These are phyloP conservation scores for Macropus fuliginosus DNA, from an alignment of 2,797 vertebrate species.

Conservation along the genomic window DNA sequence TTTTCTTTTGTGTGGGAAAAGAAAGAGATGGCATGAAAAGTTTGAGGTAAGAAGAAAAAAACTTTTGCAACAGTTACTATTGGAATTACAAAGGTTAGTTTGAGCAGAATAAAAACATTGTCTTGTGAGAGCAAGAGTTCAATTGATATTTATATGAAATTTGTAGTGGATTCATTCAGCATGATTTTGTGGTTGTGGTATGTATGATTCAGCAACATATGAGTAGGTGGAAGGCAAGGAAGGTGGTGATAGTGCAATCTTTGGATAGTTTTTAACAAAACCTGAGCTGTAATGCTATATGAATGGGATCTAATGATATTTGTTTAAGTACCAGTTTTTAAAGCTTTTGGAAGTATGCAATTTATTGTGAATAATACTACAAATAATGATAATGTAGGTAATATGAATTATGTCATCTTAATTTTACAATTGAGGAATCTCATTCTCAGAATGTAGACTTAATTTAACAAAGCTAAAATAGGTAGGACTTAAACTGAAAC, in stretches of 20 bases:
- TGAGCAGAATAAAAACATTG: background rate
- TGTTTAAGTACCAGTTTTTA: background rate
- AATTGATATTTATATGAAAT: background rate
- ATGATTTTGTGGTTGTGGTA: background rate
- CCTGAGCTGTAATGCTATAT: background rate
- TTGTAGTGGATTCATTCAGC: background rate
- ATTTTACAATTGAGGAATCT: too few species aligned
- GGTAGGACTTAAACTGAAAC: background rate
- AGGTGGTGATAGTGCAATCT: background rate
- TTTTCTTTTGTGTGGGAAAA: too few species aligned
- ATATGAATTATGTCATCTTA: background rate
- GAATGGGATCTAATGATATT: background rate
- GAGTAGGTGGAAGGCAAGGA: background rate
- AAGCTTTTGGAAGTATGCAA: background rate
- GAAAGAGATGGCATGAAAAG: too few species aligned
- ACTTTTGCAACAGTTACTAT: too few species aligned
- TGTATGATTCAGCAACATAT: background rate
- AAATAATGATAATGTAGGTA: background rate
- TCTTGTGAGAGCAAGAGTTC: background rate
- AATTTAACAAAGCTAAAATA: background rate
- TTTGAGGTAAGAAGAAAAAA: too few species aligned
- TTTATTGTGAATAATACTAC: background rate
- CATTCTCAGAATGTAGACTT: background rate
- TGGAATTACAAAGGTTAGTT: too few species aligned
- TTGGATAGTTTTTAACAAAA: background rate